These are phyloP conservation scores for Oophaga pumilio DNA, from an alignment of 2,113 vertebrate genomes.

Conservation along the genomic window DNA sequence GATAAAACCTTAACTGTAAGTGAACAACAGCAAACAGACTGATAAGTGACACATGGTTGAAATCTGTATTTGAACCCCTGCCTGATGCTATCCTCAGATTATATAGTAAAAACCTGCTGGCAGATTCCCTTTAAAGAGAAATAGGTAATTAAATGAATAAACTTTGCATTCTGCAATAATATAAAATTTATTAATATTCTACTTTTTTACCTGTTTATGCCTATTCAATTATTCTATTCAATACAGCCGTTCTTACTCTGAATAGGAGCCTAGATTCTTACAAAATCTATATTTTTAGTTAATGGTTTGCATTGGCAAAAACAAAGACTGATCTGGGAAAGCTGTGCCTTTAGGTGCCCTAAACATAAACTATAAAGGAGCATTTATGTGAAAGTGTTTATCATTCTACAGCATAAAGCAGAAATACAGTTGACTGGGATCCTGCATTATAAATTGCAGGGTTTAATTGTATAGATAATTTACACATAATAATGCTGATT, in stretches of 20 bases:
- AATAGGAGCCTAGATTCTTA: not conserved
- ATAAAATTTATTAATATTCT: not conserved
- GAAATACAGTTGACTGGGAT: not conserved
- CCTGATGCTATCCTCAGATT: too few relatives aligned
- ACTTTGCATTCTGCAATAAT: not conserved
- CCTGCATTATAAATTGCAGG: not conserved
- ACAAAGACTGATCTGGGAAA: not conserved
- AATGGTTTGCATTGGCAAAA: not conserved
- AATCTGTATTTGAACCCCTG: too few relatives aligned
- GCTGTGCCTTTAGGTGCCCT: not conserved
- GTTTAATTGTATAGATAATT: slow-evolving; percentile 11
- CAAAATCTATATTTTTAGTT: not conserved
- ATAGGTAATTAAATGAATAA: not conserved
- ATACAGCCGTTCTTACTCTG: not conserved
- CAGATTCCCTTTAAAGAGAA: not conserved
- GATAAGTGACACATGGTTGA: too few relatives aligned
- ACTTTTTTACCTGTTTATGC: not conserved
- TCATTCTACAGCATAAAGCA: not conserved
- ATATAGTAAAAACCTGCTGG: too few relatives aligned
- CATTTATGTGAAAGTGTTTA: not conserved
- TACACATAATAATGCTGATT: slow-evolving; percentile 10
- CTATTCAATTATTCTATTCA: not conserved
- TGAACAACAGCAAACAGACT: too few relatives aligned
- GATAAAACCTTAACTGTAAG: too few relatives aligned
- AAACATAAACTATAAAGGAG: not conserved